A percentile compares a stretch with the other conserved stretches of the same genome.
phyloP scores from a whole-genome alignment of 2,888 invertebrate genomes.

The Epiblema foenella region DNA sequence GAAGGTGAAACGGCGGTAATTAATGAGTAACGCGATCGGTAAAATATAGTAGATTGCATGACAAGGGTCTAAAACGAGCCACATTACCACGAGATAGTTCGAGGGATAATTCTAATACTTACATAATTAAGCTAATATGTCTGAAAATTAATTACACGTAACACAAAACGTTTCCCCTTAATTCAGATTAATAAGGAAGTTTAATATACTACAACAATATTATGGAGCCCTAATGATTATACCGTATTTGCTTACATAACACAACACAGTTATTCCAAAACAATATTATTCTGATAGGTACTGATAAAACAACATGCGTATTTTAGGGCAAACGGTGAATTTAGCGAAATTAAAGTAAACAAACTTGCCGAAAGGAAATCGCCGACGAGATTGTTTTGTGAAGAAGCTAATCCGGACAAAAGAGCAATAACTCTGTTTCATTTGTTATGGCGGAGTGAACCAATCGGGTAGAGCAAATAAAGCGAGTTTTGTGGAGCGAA shows the following conservation, averaged over 20 bases:
- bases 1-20: neutral
- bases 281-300: slow-evolving; percentile 11
- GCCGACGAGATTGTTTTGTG: slow-evolving; percentile 59
- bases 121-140: too few relatives aligned
- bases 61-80: too few relatives aligned
- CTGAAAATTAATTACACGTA: neutral
- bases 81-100: too few relatives aligned
- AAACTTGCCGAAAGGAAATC: slow-evolving; percentile 51
- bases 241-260: slow-evolving; percentile 9
- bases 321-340: slow-evolving; percentile 44
- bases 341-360: slow-evolving; percentile 51
- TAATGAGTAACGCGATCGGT: too few relatives aligned
- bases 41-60: too few relatives aligned
- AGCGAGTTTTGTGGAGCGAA: slow-evolving; percentile 76
- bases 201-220: neutral
- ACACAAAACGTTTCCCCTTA: neutral
- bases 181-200: slow-evolving; percentile 11
- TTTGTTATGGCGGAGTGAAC: slow-evolving; percentile 77
- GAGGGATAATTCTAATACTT: too few relatives aligned
- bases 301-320: slow-evolving; percentile 32
- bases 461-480: slow-evolving; percentile 79
- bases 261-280: slow-evolving; percentile 6
- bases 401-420: slow-evolving; percentile 70
- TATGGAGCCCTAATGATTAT: neutral
- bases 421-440: slow-evolving; percentile 76